Percentiles rank a stretch among this genome's conserved stretches.
Conservation (phyloP, 1,140 invertebrate genomes). For the Magallana angulata region DNA sequence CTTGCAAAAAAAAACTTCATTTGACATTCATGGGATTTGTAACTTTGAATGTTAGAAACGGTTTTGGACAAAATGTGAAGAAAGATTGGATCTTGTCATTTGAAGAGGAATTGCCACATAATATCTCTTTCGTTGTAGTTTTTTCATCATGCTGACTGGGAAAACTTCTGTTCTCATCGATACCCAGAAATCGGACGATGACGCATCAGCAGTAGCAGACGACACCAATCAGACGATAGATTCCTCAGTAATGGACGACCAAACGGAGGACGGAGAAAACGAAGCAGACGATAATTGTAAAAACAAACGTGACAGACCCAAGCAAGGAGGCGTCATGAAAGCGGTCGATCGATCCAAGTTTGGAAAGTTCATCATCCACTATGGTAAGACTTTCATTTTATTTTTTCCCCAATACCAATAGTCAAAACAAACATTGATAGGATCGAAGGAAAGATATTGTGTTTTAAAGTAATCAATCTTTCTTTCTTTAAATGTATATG, state of each 20-base stretch:
- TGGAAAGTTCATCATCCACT: conserved; percentile 63
- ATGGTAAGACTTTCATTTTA: not conserved
- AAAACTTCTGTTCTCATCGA: conserved; percentile 73
- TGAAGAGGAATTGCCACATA: too few relatives aligned
- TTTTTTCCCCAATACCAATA: too few relatives aligned
- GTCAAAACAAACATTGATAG: too few relatives aligned
- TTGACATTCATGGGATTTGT: too few relatives aligned
- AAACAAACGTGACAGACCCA: not conserved
- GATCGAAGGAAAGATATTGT: too few relatives aligned
- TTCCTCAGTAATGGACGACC: not conserved
- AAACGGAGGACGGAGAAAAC: conserved; percentile 25
- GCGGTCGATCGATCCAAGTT: conserved; percentile 54
- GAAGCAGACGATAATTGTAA: conserved; percentile 26
- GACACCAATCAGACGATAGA: conserved; percentile 26
- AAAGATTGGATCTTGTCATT: too few relatives aligned
- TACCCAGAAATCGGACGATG: conserved; percentile 71
- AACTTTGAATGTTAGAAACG: too few relatives aligned
- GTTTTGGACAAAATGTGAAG: too few relatives aligned
- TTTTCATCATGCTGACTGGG: conserved; percentile 74
- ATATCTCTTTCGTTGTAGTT: conserved; percentile 60
- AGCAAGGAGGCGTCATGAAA: conserved; percentile 58
- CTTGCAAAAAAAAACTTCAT: too few relatives aligned
- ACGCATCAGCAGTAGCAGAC: conserved; percentile 43
- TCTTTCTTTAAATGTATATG: too few relatives aligned
- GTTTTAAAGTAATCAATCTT: too few relatives aligned